phyloP scores from a whole-genome alignment of 2,113 vertebrate genomes.

The Chaenocephalus aceratus region DNA sequence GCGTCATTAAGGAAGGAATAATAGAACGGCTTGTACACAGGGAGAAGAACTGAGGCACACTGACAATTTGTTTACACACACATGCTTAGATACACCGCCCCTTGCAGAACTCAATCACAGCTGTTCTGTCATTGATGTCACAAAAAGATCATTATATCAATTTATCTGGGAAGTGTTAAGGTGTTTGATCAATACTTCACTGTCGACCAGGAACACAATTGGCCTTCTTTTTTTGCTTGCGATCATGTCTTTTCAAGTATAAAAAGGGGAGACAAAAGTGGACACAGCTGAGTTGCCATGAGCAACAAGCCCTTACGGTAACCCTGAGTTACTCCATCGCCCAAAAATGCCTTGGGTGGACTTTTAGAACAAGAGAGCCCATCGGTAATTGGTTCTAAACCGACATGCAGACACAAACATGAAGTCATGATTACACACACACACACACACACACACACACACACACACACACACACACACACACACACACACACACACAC shows the following conservation, averaged over 20 bases:
- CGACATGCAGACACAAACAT: constrained; percentile 36
- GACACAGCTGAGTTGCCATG: constrained; percentile 59
- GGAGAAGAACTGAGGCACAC: constrained; percentile 55
- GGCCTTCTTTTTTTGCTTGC: constrained; percentile 31
- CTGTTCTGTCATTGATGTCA: constrained; percentile 7
- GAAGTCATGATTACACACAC: constrained; percentile 12
- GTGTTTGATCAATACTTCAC: constrained; percentile 45
- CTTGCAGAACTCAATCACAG: neutral
- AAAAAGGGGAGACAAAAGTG: constrained; percentile 44
- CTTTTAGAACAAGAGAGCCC: constrained; percentile 27
- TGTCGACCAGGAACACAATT: constrained; percentile 1
- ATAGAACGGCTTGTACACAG: constrained; percentile 62
- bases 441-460: neutral
- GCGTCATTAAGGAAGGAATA: constrained; percentile 76
- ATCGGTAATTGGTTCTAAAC: constrained; percentile 31
- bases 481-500: neutral
- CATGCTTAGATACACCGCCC: neutral
- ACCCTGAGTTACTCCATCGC: constrained; percentile 42
- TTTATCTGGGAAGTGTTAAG: constrained; percentile 37
- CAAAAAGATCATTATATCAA: constrained; percentile 25
- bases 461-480: constrained; percentile 5
- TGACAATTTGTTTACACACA: constrained; percentile 62
- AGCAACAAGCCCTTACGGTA: constrained; percentile 62
- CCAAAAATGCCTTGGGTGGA: constrained; percentile 42
- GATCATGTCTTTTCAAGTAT: constrained; percentile 35